A percentile compares a stretch with the other conserved stretches of the same genome.
Evolutionary conservation across 2,888 invertebrate genomes (phyloP).

Genomic region (Smittia aterrima): DNA sequence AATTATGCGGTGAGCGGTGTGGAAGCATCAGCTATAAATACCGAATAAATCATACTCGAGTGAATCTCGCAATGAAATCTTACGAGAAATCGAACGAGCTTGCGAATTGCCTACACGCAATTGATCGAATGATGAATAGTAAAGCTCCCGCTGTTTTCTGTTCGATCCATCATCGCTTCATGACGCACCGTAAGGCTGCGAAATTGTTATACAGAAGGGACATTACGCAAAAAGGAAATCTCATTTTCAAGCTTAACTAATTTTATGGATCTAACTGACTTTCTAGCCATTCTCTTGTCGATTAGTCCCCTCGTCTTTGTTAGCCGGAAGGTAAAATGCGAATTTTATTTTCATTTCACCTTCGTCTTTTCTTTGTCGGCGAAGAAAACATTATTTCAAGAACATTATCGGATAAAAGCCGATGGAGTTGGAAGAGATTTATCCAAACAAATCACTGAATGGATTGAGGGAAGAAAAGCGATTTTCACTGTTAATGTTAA

Average conservation of each 20-base stretch:
- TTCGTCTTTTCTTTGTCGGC: background rate
- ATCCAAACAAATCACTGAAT: background rate
- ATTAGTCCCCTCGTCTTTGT: background rate
- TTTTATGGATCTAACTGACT: background rate
- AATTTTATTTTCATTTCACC: background rate
- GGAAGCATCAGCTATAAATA: background rate
- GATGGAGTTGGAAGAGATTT: background rate
- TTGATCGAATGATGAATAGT: constrained; percentile 4
- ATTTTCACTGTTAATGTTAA: no score
- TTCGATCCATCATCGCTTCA: background rate
- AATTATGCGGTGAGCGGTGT: constrained; percentile 3
- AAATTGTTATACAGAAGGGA: background rate
- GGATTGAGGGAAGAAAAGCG: background rate
- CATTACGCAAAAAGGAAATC: background rate
- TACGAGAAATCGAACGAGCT: constrained; percentile 12
- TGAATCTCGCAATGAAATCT: background rate
- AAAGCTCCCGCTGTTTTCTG: background rate
- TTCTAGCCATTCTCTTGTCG: background rate
- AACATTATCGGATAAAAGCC: background rate
- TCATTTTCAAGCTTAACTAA: constrained; percentile 16
- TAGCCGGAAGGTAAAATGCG: background rate
- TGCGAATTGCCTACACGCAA: constrained; percentile 18
- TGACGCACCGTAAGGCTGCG: background rate
- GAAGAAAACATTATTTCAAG: background rate
- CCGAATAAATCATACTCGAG: constrained; percentile 4